phyloP scores from a whole-genome alignment of 2,888 invertebrate genomes.

The Eucera pruinosa region DNA sequence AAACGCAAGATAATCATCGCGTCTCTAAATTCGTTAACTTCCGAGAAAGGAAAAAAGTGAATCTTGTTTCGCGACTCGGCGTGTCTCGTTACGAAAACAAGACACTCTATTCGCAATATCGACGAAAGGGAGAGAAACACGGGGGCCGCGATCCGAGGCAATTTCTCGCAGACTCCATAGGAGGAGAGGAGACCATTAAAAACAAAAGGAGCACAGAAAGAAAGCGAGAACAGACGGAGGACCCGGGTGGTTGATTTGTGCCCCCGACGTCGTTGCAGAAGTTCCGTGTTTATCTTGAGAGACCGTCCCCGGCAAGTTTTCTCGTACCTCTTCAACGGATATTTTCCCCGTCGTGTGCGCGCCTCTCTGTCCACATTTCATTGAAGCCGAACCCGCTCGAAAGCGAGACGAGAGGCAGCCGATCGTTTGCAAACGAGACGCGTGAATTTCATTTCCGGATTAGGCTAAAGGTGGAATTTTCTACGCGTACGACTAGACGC shows the following conservation, averaged over 20 bases:
- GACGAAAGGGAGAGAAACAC: neutral
- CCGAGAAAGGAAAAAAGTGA: too few relatives aligned
- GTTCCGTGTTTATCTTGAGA: constrained; percentile 60
- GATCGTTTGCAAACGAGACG: constrained; percentile 3
- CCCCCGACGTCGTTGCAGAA: constrained; percentile 52
- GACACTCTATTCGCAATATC: too few relatives aligned
- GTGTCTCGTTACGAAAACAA: neutral
- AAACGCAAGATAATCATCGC: too few relatives aligned
- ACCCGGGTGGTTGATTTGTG: constrained; percentile 59
- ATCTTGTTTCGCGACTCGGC: too few relatives aligned
- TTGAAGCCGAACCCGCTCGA: neutral
- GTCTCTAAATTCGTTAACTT: too few relatives aligned
- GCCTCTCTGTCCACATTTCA: constrained; percentile 21
- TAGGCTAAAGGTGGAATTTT: neutral
- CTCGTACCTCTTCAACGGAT: constrained; percentile 19
- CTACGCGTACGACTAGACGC: neutral
- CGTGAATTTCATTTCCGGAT: neutral
- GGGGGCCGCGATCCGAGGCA: constrained; percentile 9
- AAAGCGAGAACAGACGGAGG: neutral
- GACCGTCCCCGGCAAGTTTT: constrained; percentile 25
- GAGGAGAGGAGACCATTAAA: neutral
- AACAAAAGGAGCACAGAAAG: neutral
- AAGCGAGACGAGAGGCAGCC: constrained; percentile 3
- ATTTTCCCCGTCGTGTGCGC: constrained; percentile 32
- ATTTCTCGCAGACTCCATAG: neutral